Conservation (phyloP, 2,113 vertebrate species). For the Garra rufa region DNA sequence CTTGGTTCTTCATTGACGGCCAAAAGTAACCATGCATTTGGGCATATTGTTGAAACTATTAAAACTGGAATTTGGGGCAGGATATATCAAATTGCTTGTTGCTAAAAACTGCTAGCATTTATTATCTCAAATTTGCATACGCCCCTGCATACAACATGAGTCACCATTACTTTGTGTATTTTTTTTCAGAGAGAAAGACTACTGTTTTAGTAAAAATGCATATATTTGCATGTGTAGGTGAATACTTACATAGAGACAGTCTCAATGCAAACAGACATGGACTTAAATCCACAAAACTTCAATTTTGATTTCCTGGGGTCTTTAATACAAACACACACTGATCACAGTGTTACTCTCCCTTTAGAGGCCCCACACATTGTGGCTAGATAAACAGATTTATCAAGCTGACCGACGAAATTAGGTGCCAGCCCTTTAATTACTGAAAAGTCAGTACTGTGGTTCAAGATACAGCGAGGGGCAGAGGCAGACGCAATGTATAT, state of each 20-base stretch:
- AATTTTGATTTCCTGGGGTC: neutral
- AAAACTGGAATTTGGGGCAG: neutral
- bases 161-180: neutral
- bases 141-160: neutral
- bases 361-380: neutral
- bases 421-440: constrained; percentile 23
- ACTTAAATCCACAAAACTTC: neutral
- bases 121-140: neutral
- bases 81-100: neutral
- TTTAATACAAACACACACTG: constrained; percentile 12
- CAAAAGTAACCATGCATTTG: neutral
- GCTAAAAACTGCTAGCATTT: neutral
- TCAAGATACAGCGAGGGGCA: neutral
- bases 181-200: neutral
- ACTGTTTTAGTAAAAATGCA: neutral
- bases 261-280: neutral
- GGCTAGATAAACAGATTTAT: neutral
- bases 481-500: constrained; percentile 7
- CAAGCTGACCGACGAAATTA: constrained; percentile 24
- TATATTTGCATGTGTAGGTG: neutral
- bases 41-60: neutral
- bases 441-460: neutral
- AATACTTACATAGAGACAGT: neutral
- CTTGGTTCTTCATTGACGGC: neutral
- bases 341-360: neutral